phyloP scores from a whole-genome alignment of 2,797 vertebrate species.

The Melanotaenia maccullochi region DNA sequence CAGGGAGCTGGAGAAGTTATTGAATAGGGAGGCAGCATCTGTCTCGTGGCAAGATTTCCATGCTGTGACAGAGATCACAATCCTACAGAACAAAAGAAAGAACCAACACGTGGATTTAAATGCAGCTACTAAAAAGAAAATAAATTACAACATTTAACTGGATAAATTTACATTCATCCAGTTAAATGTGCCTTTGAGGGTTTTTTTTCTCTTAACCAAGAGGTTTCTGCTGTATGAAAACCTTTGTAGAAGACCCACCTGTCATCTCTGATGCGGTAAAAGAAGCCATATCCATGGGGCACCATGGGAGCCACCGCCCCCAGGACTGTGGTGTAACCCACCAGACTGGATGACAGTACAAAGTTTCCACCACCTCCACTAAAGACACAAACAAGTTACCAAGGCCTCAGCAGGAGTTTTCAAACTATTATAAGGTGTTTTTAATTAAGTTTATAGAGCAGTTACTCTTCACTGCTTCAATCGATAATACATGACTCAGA shows the following conservation, averaged over 20 bases:
- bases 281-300: conserved; percentile 91
- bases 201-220: not conserved
- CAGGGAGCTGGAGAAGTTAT: conserved; percentile 80
- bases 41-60: conserved; percentile 93
- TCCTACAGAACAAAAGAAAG: conserved; percentile 74
- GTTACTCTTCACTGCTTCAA: not conserved
- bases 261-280: conserved; percentile 95
- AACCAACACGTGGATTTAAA: not conserved
- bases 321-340: conserved; percentile 88
- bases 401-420: not conserved
- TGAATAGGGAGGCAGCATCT: conserved; percentile 85
- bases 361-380: conserved; percentile 98
- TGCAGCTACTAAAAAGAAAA: not conserved
- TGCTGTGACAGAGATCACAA: conserved; percentile 82
- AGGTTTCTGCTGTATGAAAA: not conserved
- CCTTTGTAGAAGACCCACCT: conserved; percentile 77
- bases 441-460: not conserved
- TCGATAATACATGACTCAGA: not conserved
- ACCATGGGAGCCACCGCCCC: conserved; percentile 92
- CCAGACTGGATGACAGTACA: conserved; percentile 92
- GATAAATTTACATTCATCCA: not conserved
- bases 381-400: conserved; percentile 58
- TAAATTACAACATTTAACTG: not conserved
- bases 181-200: not conserved
- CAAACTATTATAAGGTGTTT: not conserved